phyloP scores from a whole-genome alignment of 2,797 vertebrate genomes.

The Antennarius maculatus region DNA sequence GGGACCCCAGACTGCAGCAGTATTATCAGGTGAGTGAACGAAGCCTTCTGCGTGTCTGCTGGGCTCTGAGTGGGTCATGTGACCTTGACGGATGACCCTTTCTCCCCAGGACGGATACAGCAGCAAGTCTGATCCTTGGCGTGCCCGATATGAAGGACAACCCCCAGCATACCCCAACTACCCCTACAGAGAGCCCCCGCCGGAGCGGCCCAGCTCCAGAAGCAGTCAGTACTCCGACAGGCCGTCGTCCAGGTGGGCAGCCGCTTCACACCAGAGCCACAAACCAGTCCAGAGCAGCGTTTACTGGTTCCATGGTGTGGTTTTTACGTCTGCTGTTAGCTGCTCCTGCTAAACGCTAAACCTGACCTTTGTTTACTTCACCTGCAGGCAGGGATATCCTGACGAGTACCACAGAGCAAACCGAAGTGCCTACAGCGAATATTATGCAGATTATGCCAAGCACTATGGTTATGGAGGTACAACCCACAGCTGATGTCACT shows the following conservation, averaged over 20 bases:
- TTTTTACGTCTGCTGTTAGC: not conserved
- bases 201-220: conserved; percentile 92
- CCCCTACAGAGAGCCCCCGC: conserved; percentile 82
- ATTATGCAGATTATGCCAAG: conserved; percentile 88
- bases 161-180: conserved; percentile 78
- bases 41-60: not conserved
- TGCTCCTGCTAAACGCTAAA: not conserved
- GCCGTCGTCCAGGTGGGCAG: conserved; percentile 86
- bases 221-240: conserved; percentile 94
- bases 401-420: conserved; percentile 87
- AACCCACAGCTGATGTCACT: conserved; percentile 1
- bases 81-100: not conserved
- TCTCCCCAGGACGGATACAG: conserved; percentile 83
- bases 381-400: conserved; percentile 85
- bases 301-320: not conserved
- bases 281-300: no score
- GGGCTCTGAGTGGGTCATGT: not conserved
- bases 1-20: conserved; percentile 85
- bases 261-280: no score
- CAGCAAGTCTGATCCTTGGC: conserved; percentile 83
- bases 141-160: conserved; percentile 83
- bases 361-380: conserved; percentile 27
- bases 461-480: conserved; percentile 90
- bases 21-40: conserved; percentile 87
- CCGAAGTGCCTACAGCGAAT: conserved; percentile 88